Evolutionary conservation across 2,888 invertebrate genomes (phyloP).

Genomic region (Endotricha flammealis): DNA sequence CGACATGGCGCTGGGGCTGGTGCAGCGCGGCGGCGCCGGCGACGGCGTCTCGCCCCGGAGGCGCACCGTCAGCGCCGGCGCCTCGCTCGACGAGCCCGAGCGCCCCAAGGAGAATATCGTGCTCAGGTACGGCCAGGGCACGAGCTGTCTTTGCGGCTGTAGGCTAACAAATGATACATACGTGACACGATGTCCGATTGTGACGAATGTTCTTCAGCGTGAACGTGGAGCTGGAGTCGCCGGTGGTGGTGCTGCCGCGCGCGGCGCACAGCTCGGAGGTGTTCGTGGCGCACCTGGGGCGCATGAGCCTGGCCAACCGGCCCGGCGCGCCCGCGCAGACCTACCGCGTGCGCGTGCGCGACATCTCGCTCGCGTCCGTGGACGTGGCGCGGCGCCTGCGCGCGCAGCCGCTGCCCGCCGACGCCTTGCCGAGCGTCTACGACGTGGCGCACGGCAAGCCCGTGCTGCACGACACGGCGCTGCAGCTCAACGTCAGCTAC

Average conservation of each 20-base stretch:
- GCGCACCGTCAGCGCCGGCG: conserved; percentile 56
- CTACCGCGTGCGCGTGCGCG: conserved; percentile 85
- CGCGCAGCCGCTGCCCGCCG: conserved; percentile 42
- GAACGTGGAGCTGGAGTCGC: conserved; percentile 91
- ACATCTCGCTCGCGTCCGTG: conserved; percentile 91
- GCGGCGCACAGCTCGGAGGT: conserved; percentile 88
- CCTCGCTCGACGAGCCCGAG: conserved; percentile 66
- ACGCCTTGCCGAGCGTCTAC: conserved; percentile 83
- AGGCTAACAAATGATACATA: not conserved
- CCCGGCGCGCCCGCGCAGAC: conserved; percentile 56
- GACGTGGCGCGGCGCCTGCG: conserved; percentile 52
- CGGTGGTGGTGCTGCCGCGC: conserved; percentile 92
- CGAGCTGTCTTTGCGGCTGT: too few relatives aligned
- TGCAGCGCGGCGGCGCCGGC: conserved; percentile 82
- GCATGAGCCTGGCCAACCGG: conserved; percentile 81
- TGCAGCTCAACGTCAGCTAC: conserved; percentile 83
- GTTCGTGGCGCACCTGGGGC: conserved; percentile 94
- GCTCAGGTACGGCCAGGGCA: conserved; percentile 58
- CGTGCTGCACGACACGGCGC: conserved; percentile 92
- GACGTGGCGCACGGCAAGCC: conserved; percentile 87
- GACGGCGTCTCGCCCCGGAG: conserved; percentile 65
- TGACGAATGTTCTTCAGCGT: conserved; percentile 72
- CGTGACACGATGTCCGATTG: not conserved
- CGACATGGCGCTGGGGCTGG: conserved; percentile 94
- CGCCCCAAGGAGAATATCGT: conserved; percentile 54